phyloP scores from a whole-genome alignment of 2,113 vertebrate species.

The Xenopus borealis region DNA sequence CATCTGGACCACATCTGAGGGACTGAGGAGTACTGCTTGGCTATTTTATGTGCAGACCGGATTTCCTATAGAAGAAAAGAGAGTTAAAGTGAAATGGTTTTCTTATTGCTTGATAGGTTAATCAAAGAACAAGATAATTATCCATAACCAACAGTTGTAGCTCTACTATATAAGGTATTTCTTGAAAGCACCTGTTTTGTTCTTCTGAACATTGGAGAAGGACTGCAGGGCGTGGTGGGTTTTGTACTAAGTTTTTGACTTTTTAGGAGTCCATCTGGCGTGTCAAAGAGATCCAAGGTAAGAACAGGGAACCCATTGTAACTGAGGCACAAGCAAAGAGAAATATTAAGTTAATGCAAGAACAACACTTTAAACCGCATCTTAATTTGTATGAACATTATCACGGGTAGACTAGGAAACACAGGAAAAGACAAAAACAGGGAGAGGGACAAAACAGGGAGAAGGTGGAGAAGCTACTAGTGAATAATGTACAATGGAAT shows the following conservation, averaged over 20 bases:
- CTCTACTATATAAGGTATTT: no score
- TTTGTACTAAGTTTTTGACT: slow-evolving; percentile 72
- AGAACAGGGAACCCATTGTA: slow-evolving; percentile 93
- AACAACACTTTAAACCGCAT: no score
- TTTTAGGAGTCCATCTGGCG: slow-evolving; percentile 71
- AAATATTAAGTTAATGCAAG: background rate
- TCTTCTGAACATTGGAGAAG: slow-evolving; percentile 90
- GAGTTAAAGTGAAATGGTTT: background rate
- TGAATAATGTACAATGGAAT: no score
- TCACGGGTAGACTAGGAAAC: no score
- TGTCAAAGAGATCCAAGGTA: slow-evolving; percentile 82
- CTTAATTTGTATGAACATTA: no score
- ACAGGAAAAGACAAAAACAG: no score
- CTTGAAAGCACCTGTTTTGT: slow-evolving; percentile 86
- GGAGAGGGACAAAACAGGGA: no score
- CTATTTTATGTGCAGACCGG: slow-evolving; percentile 89
- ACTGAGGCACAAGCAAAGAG: slow-evolving; percentile 64
- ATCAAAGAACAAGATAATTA: no score
- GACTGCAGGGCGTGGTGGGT: slow-evolving; percentile 85
- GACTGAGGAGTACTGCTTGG: slow-evolving; percentile 88
- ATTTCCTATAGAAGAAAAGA: slow-evolving; percentile 77
- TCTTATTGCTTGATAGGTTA: no score
- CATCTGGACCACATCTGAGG: slow-evolving; percentile 98
- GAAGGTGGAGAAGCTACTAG: no score
- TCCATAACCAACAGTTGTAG: no score